These are phyloP conservation scores for Mesochorus sp. DNA, from an alignment of 2,888 invertebrate species.

Conservation along the genomic window DNA sequence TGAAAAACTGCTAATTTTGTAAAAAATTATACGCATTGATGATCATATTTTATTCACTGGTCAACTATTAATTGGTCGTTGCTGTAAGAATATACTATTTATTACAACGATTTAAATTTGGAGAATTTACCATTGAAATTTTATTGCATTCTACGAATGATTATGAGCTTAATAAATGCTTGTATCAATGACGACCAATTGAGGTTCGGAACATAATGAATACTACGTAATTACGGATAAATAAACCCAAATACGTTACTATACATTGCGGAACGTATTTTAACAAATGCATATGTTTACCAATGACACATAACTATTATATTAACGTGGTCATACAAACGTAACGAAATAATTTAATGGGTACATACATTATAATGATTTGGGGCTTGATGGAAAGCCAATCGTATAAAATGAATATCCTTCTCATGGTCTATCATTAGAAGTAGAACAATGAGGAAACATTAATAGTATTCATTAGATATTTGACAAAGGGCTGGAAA, in stretches of 20 bases:
- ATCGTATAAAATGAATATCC: not conserved
- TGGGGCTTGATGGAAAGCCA: no score
- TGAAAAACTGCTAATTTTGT: no score
- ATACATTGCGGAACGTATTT: not conserved
- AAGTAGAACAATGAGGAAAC: not conserved
- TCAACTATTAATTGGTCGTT: not conserved
- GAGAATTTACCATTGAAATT: not conserved
- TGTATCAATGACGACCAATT: not conserved
- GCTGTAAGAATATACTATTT: not conserved
- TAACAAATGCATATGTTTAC: not conserved
- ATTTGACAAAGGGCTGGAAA: not conserved
- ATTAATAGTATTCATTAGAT: conserved; percentile 13
- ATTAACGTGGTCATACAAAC: not conserved
- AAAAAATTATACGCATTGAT: conserved; percentile 10
- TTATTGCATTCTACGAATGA: not conserved
- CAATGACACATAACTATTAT: not conserved
- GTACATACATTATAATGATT: no score
- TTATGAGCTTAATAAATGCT: not conserved
- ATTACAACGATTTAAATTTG: not conserved
- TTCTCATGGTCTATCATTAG: not conserved
- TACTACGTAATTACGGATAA: not conserved
- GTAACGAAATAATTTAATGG: no score
- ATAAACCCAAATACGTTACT: not conserved
- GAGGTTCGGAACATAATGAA: not conserved
- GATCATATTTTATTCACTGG: no score